Base-by-base conservation (phyloP, 53 echinoderm and acorn worm species). In the Luidia sarsii region DNA sequence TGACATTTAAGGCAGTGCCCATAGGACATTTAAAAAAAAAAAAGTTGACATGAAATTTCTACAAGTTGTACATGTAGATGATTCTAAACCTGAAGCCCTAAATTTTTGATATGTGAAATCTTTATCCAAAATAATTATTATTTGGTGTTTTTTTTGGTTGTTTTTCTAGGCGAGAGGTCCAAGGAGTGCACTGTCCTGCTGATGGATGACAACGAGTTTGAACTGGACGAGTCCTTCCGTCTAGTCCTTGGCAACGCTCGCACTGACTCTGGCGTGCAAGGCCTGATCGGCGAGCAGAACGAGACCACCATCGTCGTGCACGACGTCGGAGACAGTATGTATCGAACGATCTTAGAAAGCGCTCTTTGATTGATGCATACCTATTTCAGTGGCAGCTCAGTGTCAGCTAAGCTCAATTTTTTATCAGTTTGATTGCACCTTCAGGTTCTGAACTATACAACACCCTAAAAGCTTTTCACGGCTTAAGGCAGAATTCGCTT, bases 311-410 rank as follows among this genome's bases (percentile, higher is more conserved):
- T 99, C 41, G 89, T 82, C 34, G 74, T 99, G 57, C 91, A 91
- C 38, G 99, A 99, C 57, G 82, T 89, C 33, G 99, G 91, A 83
- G 99, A 99, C 81, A 91, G 99, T 99, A 91, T 89, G 99, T 91
- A 56, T 22, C 14, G 14, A 29, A 57, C n/a, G n/a, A 13, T 52
- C 23, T 52, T 19, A 51, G 8, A 22, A 19, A 53, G n/a, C 11
- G 2, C n/a, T n/a, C n/a, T n/a, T n/a, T n/a, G n/a, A n/a, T n/a
- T n/a, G n/a, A n/a, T n/a, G n/a, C n/a, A n/a, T n/a, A n/a, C n/a
- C n/a, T n/a, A n/a, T n/a, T n/a, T n/a, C n/a, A n/a, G n/a, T n/a
- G n/a, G n/a, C n/a, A n/a, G n/a, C n/a, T n/a, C 14, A 45, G 14
- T 9, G 7, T 45, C 46, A 45, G 7, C 7, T 45, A 9, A 9